Base-by-base conservation (phyloP, 2,888 invertebrate species). In the Meiosimyza platycephala region DNA sequence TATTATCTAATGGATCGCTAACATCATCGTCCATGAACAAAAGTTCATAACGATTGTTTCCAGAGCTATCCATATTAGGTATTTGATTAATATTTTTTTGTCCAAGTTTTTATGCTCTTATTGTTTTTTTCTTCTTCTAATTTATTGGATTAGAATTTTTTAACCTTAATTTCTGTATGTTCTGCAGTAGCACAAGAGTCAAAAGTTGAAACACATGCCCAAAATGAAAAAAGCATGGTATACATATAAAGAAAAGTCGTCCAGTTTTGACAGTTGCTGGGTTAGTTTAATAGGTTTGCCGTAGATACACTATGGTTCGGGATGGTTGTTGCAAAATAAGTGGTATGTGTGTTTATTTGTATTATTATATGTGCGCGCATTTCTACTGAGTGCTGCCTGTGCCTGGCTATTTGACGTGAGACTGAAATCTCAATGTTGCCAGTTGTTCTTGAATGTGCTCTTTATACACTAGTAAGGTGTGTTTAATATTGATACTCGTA, bases 21-120 rank as follows among this genome's bases (percentile, higher is more conserved):
- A 85, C 82, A 82, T 87, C 86, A 79, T 87, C 86, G 83, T 87
- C 86, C 85, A 87, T 86, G 84, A 84, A 87, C 84, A 87, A 85
- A 78, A 87, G 84, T 82, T 87, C 86, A 83, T 87, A 87, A 81
- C 86, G 87, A 85, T 87, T 87, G 79, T 85, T 86, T 79, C 86
- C 87, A 81, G 85, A 80, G 80, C 84, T 85, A 81, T 87, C 87
- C 87, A 87, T 87, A 75, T 77, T 83, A 55, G 72, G 28, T 74
- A 70, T 72, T 76, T 78, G 40, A 9, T 69, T 75, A 71, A 63
- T n/a, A 67, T 54, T 72, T 68, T 69, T 73, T 28, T 64, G n/a
- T 62, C 18, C 18, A 54, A 55, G 48, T 70, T 16, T 64, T 54
- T 15, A 33, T 54, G 18, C 33, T 57, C 51, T 62, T 22, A 52